Conservation (phyloP, 2,113 vertebrate genomes). For the Epinephelus fuscoguttatus region DNA sequence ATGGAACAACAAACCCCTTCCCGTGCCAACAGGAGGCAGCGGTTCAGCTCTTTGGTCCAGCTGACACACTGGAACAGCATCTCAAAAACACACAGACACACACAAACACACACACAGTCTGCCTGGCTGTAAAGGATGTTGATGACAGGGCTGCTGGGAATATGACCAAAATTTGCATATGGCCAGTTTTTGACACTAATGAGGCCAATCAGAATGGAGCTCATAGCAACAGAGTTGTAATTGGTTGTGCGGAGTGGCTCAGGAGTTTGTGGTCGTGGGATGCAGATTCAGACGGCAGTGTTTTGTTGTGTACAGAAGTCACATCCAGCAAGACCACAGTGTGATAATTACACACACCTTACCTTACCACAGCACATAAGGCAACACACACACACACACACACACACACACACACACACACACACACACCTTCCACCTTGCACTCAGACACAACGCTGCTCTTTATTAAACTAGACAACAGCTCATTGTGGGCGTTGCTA, state of each 20-base stretch:
- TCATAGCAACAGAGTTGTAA: slow-evolving; percentile 83
- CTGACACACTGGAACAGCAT: slow-evolving; percentile 16
- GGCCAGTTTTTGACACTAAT: slow-evolving; percentile 80
- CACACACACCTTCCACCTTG: slow-evolving; percentile 70
- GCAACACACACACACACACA: slow-evolving; percentile 61
- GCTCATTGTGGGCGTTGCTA: slow-evolving; percentile 87
- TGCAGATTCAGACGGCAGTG: slow-evolving; percentile 44
- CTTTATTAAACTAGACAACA: slow-evolving; percentile 88
- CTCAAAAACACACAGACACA: slow-evolving; percentile 8
- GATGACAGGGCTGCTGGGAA: slow-evolving; percentile 67
- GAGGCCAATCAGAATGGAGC: slow-evolving; percentile 79
- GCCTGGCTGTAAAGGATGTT: slow-evolving; percentile 54
- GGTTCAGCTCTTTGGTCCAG: slow-evolving; percentile 6
- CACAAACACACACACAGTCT: slow-evolving; percentile 22
- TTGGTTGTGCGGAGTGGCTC: slow-evolving; percentile 68
- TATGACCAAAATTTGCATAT: slow-evolving; percentile 76
- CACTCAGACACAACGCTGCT: slow-evolving; percentile 76
- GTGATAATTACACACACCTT: slow-evolving; percentile 33
- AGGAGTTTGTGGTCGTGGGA: slow-evolving; percentile 62
- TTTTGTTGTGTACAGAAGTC: slow-evolving; percentile 16
- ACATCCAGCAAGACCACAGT: slow-evolving; percentile 22
- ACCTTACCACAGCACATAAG: slow-evolving; percentile 11
- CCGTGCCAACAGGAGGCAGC: slow-evolving; percentile 22
- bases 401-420: slow-evolving; percentile 58
- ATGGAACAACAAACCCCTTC: slow-evolving; percentile 33